phyloP scores from a whole-genome alignment of 2,797 vertebrate species.

The Pseudochirops corinnae region DNA sequence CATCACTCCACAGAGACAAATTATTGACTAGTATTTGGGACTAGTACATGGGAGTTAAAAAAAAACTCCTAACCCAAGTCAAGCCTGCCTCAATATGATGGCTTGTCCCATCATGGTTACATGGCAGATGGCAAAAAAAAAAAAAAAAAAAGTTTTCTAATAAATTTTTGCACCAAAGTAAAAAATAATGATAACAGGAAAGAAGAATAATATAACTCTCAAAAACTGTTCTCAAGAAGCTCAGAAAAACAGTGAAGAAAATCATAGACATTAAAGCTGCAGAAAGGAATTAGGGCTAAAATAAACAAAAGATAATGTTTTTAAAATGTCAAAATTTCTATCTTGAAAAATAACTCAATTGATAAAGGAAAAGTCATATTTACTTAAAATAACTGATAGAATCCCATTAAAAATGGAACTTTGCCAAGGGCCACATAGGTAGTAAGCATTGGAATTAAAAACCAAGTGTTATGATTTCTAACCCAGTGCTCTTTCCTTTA shows the following conservation, averaged over 20 bases:
- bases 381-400: not conserved
- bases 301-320: not conserved
- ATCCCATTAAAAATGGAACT: not conserved
- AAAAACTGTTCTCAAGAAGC: not conserved
- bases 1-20: not conserved
- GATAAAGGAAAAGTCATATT: not conserved
- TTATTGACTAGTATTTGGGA: not conserved
- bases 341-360: not conserved
- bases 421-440: not conserved
- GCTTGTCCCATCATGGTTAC: not conserved
- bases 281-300: not conserved
- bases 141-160: not conserved
- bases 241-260: not conserved
- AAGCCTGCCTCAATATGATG: not conserved
- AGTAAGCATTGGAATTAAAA: not conserved
- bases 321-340: not conserved
- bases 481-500: not conserved
- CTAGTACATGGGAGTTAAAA: not conserved
- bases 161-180: not conserved
- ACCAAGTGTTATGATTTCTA: not conserved
- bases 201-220: not conserved
- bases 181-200: not conserved
- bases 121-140: not conserved
- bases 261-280: not conserved
- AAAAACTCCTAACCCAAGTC: not conserved